Evolutionary conservation across 2,113 vertebrate genomes (phyloP), one percentile per base, ranked within the genome.

Genomic region (Megaleporinus macrocephalus): DNA sequence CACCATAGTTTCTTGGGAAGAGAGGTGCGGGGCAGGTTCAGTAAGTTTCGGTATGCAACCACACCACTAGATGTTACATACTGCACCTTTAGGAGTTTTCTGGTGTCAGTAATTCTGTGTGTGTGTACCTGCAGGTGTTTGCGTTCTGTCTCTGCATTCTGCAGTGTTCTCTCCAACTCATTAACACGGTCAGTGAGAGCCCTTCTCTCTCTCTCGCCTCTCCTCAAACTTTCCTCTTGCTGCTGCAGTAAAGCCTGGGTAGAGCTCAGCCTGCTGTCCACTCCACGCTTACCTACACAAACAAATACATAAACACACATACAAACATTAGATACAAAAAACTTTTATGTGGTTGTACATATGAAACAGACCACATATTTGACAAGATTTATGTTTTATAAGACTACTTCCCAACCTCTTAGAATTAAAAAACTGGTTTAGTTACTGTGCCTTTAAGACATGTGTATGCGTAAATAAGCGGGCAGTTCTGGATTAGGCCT

Each of bases 221-320:
- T 92, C 2, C 94, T 92, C 65, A 92, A 85, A 0, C 68, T 87
- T 88, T 98, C 97, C 81, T 98, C 96, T 88, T 94, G 96, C 87
- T 95, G 93, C 18, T 93, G 91, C 65, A 96, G 92, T 13, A 94
- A 61, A 0, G 93, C 90, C 92, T 95, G 96, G 27, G 91, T 84
- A 0, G 92, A 88, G 12, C 90, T 95, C 90, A 96, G 93, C 80
- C 91, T 92, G 49, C 91, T 92, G 0, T 95, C 96, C 59, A 85
- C 59, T 0, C 86, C 84, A 5, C 94, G 93, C 81, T 91, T 94
- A 4, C 92, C 97, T 98, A 80, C 30, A 73, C 59, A 78, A 59
- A 75, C 55, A 76, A 65, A 76, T 18, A 57, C 22, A 80, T 16
- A 68, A 55, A 81, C 71, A 78, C 59, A 76, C 47, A 66, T 20